phyloP scores from a whole-genome alignment of 2,888 invertebrate genomes.

The Latheticus oryzae region DNA sequence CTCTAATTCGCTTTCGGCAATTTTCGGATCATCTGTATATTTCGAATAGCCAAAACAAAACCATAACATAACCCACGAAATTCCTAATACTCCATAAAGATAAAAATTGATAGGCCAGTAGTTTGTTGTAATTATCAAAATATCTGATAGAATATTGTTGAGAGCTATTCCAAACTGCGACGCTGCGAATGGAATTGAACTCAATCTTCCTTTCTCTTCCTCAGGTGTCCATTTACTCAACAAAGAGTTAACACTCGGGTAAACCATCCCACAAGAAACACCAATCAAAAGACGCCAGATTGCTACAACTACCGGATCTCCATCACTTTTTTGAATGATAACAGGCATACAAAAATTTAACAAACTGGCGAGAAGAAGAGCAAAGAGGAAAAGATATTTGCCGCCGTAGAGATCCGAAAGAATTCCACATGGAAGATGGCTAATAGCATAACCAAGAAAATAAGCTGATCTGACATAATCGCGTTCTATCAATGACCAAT shows the following conservation, averaged over 20 bases:
- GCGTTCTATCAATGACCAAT: too few species aligned
- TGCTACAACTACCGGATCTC: too few species aligned
- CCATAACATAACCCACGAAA: neutral
- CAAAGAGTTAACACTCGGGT: neutral
- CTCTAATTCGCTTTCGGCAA: neutral
- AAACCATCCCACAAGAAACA: neutral
- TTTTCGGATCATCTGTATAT: too few species aligned
- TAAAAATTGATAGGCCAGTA: neutral
- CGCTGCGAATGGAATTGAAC: too few species aligned
- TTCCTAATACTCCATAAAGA: neutral
- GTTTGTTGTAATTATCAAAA: neutral
- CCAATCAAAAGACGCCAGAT: neutral
- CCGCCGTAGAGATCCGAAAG: neutral
- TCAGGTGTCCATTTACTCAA: neutral
- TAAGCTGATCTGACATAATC: too few species aligned
- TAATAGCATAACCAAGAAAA: conserved; percentile 78
- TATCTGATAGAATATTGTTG: neutral
- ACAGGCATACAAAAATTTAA: too few species aligned
- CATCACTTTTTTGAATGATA: too few species aligned
- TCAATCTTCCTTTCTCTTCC: neutral
- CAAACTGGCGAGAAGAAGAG: too few species aligned
- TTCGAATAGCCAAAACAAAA: too few species aligned
- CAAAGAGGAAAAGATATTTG: neutral
- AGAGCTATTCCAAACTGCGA: neutral
- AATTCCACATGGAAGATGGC: conserved; percentile 66